Evolutionary conservation across 2,113 vertebrate species (phyloP), one percentile per base, ranked within the genome.

Genomic region (Perognathus longimembris): DNA sequence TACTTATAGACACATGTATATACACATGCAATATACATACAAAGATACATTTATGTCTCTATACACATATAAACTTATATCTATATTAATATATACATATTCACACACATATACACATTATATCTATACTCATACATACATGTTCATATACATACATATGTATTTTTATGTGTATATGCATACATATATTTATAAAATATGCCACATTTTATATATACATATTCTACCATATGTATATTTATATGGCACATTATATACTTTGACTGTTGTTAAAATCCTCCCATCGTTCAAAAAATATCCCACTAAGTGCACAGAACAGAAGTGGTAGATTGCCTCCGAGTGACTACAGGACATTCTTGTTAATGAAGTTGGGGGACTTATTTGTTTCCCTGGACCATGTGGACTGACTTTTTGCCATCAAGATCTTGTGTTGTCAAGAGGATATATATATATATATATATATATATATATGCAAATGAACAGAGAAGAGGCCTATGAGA

Each of bases 341-440:
- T 50, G 36, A 26, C 30, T 20, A 9, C 22, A n/a, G 32, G 34
- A 70, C 38, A 59, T 8, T 45, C 15, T 40, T 21, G 63, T 40
- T 8, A 61, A 24, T 40, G 70, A 63, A 63, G 59, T n/a, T n/a
- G n/a, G n/a, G n/a, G n/a, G n/a, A n/a, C n/a, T n/a, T 57, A 45
- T 94, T 92, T 87, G 64, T 40, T 82, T 95, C 9, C 70, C 77
- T 22, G 88, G 88, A 61, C 32, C 70, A 73, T 73, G 63, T 75
- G 42, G 66, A 59, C 76, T 42, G 11, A 50, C 38, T 45, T 79
- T 89, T 71, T 76, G 61, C 45, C 61, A 75, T 85, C 42, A 83
- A 38, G 85, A 4, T n/a, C 26, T 90, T 95, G 74, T 77, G 88
- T 93, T 50, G 66, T 95, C 78, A 94, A 63, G 78, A 93, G 79